These are phyloP conservation scores for Spheniscus mendiculus DNA, from an alignment of 2,113 vertebrate species.

Conservation along the genomic window DNA sequence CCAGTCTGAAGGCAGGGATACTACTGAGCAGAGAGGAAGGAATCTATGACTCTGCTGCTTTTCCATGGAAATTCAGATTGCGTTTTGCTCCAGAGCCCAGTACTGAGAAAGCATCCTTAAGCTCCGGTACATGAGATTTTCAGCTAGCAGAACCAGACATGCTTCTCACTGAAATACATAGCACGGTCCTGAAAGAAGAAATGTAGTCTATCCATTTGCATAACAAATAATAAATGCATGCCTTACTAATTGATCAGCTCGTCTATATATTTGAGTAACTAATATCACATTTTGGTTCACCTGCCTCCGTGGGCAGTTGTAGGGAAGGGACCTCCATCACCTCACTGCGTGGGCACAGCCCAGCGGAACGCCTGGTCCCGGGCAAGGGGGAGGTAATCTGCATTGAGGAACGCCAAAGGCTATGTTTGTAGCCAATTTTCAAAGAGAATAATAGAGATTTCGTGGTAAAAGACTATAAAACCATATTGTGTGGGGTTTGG, in stretches of 20 bases:
- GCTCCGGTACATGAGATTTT: rapidly evolving
- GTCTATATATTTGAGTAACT: too few relatives aligned
- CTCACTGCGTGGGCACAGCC: not conserved
- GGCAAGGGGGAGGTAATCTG: not conserved
- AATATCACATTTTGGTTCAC: rapidly evolving
- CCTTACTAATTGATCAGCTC: too few relatives aligned
- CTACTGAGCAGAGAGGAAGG: not conserved
- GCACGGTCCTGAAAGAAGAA: not conserved
- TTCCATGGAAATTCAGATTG: not conserved
- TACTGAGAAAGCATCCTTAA: not conserved
- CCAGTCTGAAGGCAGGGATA: not conserved
- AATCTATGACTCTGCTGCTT: not conserved
- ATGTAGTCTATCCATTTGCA: too few relatives aligned
- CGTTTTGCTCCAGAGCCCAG: not conserved
- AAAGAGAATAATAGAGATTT: not conserved
- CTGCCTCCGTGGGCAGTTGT: rapidly evolving
- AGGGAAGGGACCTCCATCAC: not conserved
- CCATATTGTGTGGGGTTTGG: not conserved
- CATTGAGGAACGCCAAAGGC: not conserved
- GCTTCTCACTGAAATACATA: not conserved
- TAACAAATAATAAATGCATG: too few relatives aligned
- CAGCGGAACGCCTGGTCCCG: not conserved
- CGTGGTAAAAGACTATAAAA: not conserved
- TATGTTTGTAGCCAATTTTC: not conserved
- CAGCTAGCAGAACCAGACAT: not conserved